Base-by-base conservation (phyloP, 2,888 invertebrate species). In the Halictus quadricinctus region DNA sequence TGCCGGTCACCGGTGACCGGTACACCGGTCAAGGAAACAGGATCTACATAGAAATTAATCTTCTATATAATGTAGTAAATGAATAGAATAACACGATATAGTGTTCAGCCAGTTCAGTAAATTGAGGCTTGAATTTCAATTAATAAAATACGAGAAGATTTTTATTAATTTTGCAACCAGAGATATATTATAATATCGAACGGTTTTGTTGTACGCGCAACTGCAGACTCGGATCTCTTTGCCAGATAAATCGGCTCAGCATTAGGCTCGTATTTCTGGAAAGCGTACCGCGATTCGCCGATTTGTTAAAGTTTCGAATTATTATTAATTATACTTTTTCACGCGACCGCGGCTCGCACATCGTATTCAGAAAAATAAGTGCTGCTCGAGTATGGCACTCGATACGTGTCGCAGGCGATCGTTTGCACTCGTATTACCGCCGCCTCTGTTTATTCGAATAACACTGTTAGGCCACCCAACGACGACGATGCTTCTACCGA, bases 371-470 rank as follows among this genome's bases (percentile, higher is more conserved):
- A 75, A 79, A 75, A 79, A 75, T 79, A 76, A 72, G 41, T 41
- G 64, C 6, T 18, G 74, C 15, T 18, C 36, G n/a, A 36, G 36
- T 48, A 1, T 41, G 64, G 5, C 21, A 72, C 41, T 46, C 54
- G 60, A 66, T 72, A 72, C 54, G 36, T n/a, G 36, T 21, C 60
- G 58, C 43, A 21, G n/a, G 60, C 69, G 41, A 25, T n/a, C 29
- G 58, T 79, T 66, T n/a, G 43, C 58, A 8, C 77, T 41, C 54
- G 36, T 36, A 58, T 83, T 84, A 60, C 36, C 48, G 48, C 5
- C 54, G 15, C 36, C 18, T 12, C 8, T 80, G 74, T 80, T 80
- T 80, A 80, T 80, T 72, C 72, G 72, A 80, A 70, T 85, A 85
- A 74, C 66, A 75, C 54, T 10, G 54, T 76, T 84, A 15, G 18